These are phyloP conservation scores for Asbolus verrucosus DNA, from an alignment of 1,140 invertebrate genomes.

Conservation along the genomic window DNA sequence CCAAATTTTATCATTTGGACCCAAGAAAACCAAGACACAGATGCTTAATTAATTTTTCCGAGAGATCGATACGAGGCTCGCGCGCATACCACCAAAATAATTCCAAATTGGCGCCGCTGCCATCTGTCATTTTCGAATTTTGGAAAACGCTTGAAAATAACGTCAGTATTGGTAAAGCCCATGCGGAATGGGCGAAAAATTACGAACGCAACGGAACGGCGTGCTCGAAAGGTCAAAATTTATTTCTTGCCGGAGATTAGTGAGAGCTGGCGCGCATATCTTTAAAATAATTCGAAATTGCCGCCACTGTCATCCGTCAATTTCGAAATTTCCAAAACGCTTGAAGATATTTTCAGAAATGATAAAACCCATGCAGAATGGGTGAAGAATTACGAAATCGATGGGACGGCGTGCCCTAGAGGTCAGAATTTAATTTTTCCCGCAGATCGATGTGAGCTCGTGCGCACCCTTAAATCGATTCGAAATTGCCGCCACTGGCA, in stretches of 20 bases:
- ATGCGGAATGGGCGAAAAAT: neutral
- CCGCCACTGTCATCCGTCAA: constrained; percentile 16
- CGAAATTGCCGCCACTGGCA: constrained; percentile 7
- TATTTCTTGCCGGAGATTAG: constrained; percentile 16
- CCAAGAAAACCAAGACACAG: constrained; percentile 31
- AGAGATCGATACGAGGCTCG: constrained; percentile 26
- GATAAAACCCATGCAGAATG: neutral
- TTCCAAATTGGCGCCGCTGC: no score
- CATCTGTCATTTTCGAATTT: constrained; percentile 4
- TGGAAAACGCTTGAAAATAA: neutral
- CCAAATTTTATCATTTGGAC: constrained; percentile 23
- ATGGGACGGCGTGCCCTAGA: no score
- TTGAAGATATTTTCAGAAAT: neutral
- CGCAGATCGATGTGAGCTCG: constrained; percentile 22
- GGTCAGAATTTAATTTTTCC: no score
- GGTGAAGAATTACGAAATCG: constrained; percentile 9
- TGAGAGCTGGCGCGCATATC: constrained; percentile 18
- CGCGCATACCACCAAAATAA: no score
- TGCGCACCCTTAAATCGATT: no score
- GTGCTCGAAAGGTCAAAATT: no score
- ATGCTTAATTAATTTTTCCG: constrained; percentile 20
- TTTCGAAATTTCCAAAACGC: neutral
- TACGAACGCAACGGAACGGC: no score
- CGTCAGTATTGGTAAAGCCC: neutral
- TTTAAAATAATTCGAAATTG: no score